phyloP scores from a whole-genome alignment of 2,888 invertebrate genomes.

The Augochlorella aurata region DNA sequence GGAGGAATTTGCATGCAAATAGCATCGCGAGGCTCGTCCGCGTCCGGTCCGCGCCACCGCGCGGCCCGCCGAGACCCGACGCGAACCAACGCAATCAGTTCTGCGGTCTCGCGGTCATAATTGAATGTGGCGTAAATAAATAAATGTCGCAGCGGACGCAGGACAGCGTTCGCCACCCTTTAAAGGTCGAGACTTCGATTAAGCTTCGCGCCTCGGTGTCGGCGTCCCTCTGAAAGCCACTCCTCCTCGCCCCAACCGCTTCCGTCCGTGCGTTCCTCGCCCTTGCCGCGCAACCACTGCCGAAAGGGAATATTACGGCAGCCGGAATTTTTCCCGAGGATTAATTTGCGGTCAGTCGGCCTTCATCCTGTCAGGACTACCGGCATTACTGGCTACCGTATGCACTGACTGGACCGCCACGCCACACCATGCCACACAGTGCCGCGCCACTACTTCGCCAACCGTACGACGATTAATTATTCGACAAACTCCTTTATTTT shows the following conservation, averaged over 20 bases:
- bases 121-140: constrained; percentile 81
- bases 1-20: constrained; percentile 79
- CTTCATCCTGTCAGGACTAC: constrained; percentile 68
- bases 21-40: constrained; percentile 75
- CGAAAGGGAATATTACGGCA: constrained; percentile 74
- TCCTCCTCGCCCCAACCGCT: not conserved
- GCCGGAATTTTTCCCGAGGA: constrained; percentile 73
- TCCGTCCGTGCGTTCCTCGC: not conserved
- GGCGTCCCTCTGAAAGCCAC: constrained; percentile 64
- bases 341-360: constrained; percentile 76
- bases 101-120: constrained; percentile 79
- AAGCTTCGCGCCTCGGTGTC: constrained; percentile 69
- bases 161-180: constrained; percentile 64
- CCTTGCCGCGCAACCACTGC: constrained; percentile 53
- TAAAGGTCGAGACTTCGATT: constrained; percentile 79
- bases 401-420: constrained; percentile 46
- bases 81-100: constrained; percentile 71
- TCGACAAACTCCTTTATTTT: constrained; percentile 64
- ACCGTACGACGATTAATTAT: constrained; percentile 67
- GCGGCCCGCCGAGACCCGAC: constrained; percentile 19
- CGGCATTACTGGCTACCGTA: constrained; percentile 69
- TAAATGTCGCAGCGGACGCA: constrained; percentile 75
- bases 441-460: constrained; percentile 62
- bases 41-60: constrained; percentile 48
- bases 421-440: not conserved